Conservation (phyloP, 2,888 invertebrate genomes). For the Abrostola tripartita region DNA sequence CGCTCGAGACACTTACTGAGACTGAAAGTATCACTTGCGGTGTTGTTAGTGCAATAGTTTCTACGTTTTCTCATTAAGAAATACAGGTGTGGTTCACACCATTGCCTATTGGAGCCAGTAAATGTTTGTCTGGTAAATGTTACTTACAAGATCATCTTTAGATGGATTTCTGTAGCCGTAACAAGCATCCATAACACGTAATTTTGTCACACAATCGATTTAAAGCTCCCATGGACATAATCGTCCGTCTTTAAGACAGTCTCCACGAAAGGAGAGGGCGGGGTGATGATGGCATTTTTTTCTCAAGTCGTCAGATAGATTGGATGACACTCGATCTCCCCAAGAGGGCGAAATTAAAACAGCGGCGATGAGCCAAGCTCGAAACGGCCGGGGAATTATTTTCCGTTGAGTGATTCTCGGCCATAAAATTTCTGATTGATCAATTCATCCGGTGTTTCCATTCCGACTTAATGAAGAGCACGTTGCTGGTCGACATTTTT, state of each 20-base stretch:
- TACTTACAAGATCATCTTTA: neutral
- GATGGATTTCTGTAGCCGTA: neutral
- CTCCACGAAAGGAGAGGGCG: slow-evolving; percentile 57
- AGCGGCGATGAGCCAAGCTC: slow-evolving; percentile 85
- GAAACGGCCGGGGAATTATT: slow-evolving; percentile 85
- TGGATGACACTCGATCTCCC: slow-evolving; percentile 88
- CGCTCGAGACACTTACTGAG: too few species aligned
- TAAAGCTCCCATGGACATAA: slow-evolving; percentile 79
- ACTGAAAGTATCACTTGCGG: too few species aligned
- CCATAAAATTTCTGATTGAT: slow-evolving; percentile 88
- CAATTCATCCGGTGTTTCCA: slow-evolving; percentile 87
- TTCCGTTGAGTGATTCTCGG: slow-evolving; percentile 87
- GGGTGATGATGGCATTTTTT: slow-evolving; percentile 72
- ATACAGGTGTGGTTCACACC: neutral
- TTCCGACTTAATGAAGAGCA: slow-evolving; percentile 85
- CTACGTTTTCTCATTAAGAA: too few species aligned
- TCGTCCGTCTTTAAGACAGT: slow-evolving; percentile 71
- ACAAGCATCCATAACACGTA: slow-evolving; percentile 34
- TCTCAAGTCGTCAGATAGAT: slow-evolving; percentile 85
- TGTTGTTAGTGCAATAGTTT: too few species aligned
- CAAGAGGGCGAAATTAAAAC: slow-evolving; percentile 87
- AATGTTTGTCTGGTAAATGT: neutral
- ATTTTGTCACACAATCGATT: slow-evolving; percentile 66
- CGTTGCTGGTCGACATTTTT: slow-evolving; percentile 79
- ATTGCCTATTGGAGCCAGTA: neutral